These are phyloP conservation scores for Vollenhovia emeryi DNA, from an alignment of 1,140 invertebrate species.

Conservation along the genomic window DNA sequence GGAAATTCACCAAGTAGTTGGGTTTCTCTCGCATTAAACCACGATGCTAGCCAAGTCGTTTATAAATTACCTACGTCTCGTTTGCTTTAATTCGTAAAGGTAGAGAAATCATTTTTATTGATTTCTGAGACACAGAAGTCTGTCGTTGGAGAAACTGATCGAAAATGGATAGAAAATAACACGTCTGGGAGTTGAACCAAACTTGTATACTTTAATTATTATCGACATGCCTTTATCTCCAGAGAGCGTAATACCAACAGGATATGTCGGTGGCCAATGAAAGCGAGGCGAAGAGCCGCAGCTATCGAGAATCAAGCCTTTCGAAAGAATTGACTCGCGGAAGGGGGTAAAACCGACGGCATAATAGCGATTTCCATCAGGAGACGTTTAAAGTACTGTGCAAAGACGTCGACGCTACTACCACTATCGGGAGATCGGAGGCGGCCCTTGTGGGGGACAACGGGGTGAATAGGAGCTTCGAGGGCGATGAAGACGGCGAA, in stretches of 20 bases:
- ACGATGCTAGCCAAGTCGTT: not conserved
- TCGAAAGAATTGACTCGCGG: constrained; percentile 36
- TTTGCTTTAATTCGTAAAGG: not conserved
- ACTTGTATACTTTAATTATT: constrained; percentile 18
- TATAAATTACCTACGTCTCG: not conserved
- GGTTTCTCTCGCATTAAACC: not conserved
- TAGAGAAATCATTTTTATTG: not conserved
- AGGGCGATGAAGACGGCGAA: constrained; percentile 17
- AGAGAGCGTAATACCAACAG: not conserved
- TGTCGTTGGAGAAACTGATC: not conserved
- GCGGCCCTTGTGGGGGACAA: constrained; percentile 18
- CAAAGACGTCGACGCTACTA: constrained; percentile 59
- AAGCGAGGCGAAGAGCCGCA: not conserved
- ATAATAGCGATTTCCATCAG: constrained; percentile 69
- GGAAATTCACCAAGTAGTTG: not conserved
- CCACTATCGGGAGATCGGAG: constrained; percentile 9
- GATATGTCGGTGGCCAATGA: not conserved
- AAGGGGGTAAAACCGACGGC: constrained; percentile 43
- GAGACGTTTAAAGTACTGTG: constrained; percentile 65
- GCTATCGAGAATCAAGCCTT: constrained; percentile 33
- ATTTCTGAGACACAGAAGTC: not conserved
- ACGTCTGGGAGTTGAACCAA: not conserved
- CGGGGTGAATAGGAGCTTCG: constrained; percentile 36
- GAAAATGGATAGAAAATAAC: not conserved
- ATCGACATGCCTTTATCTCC: not conserved